phyloP scores from a whole-genome alignment of 1,140 invertebrate species.

The Physella acuta region DNA sequence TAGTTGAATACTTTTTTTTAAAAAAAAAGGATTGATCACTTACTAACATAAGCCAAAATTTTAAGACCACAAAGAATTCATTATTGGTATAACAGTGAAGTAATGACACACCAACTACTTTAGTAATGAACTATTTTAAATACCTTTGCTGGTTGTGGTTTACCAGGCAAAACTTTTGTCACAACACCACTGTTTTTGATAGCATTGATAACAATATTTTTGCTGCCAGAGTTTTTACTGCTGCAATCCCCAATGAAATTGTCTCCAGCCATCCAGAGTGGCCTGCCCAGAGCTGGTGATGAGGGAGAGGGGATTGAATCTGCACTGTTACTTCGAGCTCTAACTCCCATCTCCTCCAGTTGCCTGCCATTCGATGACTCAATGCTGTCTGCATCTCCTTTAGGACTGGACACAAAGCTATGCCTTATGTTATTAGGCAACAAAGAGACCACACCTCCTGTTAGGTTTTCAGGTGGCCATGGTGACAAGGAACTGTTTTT shows the following conservation, averaged over 20 bases:
- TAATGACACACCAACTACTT: too few species aligned
- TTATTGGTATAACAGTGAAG: too few species aligned
- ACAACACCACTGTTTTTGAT: constrained; percentile 50
- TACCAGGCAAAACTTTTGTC: constrained; percentile 44
- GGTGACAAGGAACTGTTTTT: constrained; percentile 24
- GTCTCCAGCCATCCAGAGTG: constrained; percentile 2
- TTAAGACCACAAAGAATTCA: too few species aligned
- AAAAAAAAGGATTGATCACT: too few species aligned
- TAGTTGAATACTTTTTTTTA: too few species aligned
- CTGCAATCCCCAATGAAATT: background rate
- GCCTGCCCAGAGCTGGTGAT: background rate
- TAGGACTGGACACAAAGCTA: background rate
- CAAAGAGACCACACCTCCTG: constrained; percentile 30
- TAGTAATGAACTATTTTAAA: too few species aligned
- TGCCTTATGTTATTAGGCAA: constrained; percentile 18
- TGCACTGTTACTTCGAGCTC: constrained; percentile 42
- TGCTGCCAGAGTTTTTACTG: constrained; percentile 19
- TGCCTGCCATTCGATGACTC: too few species aligned
- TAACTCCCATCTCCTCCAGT: too few species aligned
- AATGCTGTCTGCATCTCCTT: background rate
- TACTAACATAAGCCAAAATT: too few species aligned
- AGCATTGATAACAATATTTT: constrained; percentile 52
- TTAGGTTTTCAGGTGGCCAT: constrained; percentile 34
- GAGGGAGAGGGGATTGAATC: constrained; percentile 28
- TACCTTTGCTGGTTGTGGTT: constrained; percentile 26